Evolutionary conservation across 2,888 invertebrate genomes (phyloP).

Genomic region (Polia nebulosa): DNA sequence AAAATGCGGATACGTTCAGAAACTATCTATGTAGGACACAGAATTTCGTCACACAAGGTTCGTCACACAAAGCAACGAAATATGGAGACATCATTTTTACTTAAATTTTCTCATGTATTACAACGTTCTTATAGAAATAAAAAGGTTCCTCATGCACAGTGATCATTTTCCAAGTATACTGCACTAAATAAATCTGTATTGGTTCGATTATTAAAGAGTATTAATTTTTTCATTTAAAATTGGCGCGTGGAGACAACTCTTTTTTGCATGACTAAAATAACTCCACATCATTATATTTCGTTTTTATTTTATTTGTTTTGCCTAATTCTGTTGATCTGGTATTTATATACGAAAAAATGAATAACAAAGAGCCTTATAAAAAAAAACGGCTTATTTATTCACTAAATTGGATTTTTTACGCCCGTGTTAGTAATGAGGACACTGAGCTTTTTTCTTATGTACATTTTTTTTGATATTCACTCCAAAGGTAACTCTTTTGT

Average conservation of each 20-base stretch:
- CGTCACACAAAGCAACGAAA: conserved; percentile 7
- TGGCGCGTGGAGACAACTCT: conserved; percentile 9
- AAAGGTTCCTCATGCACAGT: conserved; percentile 2
- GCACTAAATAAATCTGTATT: not conserved
- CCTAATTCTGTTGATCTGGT: not conserved
- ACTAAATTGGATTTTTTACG: conserved; percentile 1
- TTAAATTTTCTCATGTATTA: conserved; percentile 9
- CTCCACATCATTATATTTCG: not conserved
- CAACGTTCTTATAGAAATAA: conserved; percentile 3
- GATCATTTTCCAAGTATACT: conserved; percentile 1
- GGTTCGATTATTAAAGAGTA: conserved; percentile 1
- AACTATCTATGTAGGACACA: not conserved
- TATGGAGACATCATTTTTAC: conserved; percentile 4
- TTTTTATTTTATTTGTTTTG: not conserved
- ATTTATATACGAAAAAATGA: not conserved
- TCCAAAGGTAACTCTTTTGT: conserved; percentile 13
- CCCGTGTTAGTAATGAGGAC: not conserved
- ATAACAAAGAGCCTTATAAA: not conserved
- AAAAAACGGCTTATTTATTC: not conserved
- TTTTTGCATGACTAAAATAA: not conserved
- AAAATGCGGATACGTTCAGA: not conserved
- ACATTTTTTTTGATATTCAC: not conserved
- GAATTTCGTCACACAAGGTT: conserved; percentile 3
- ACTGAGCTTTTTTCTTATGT: not conserved
- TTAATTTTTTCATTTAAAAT: conserved; percentile 5